A percentile compares a stretch with the other conserved stretches of the same genome.
phyloP scores from a whole-genome alignment of 2,113 vertebrate species.

The Chiloscyllium plagiosum region DNA sequence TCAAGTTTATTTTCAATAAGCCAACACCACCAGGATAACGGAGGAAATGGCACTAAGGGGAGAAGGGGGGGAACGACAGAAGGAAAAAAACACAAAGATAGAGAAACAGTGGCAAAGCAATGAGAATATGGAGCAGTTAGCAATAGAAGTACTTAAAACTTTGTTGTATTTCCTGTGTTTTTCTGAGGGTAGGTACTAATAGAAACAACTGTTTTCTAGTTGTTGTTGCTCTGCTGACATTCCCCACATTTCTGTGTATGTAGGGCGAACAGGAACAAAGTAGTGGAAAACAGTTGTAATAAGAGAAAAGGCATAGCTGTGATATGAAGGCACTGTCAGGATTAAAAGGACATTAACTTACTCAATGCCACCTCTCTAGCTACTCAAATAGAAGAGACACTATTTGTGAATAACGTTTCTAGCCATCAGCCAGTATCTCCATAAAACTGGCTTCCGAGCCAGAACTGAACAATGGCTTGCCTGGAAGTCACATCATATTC shows the following conservation, averaged over 20 bases:
- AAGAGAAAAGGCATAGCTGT: neutral
- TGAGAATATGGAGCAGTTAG: neutral
- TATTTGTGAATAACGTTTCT: slow-evolving; percentile 13
- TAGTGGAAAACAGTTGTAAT: neutral
- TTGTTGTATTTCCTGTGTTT: neutral
- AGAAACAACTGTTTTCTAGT: neutral
- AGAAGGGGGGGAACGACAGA: neutral
- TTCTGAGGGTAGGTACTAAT: neutral
- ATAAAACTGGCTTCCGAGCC: neutral
- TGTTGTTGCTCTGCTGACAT: no score
- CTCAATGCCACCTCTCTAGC: neutral
- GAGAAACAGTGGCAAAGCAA: neutral
- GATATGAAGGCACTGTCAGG: slow-evolving; percentile 23
- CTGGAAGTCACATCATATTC: neutral
- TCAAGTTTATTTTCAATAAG: neutral
- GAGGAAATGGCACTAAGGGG: neutral
- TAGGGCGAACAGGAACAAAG: neutral
- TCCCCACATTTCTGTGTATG: neutral
- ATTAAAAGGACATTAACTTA: slow-evolving; percentile 18
- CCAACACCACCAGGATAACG: neutral
- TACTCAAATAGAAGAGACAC: slow-evolving; percentile 12
- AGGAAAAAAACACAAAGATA: neutral
- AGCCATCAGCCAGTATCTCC: neutral
- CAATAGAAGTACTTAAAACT: neutral
- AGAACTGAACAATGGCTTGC: neutral